Evolutionary conservation across 2,113 vertebrate genomes (phyloP).

Genomic region (Burhinus bistriatus): DNA sequence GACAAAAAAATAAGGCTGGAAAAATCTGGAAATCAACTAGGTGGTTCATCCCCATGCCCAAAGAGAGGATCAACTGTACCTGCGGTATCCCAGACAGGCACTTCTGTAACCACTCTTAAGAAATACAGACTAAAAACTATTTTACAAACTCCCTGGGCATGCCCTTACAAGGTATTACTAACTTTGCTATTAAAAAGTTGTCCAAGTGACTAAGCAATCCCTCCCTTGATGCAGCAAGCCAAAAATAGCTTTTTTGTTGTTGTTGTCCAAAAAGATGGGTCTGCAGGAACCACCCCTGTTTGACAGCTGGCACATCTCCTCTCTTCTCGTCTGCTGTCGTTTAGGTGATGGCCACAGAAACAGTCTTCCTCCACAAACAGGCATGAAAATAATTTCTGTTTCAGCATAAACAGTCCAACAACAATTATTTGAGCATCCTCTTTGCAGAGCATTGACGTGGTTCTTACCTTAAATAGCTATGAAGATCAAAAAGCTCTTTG

Average conservation of each 20-base stretch:
- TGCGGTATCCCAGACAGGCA: not conserved
- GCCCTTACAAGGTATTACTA: not conserved
- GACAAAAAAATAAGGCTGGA: not conserved
- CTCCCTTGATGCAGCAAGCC: not conserved
- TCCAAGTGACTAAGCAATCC: not conserved
- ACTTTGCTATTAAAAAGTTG: not conserved
- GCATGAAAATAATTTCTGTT: not conserved
- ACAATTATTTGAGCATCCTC: not conserved
- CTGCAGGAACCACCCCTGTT: not conserved
- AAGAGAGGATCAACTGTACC: conserved; percentile 51
- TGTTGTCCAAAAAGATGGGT: not conserved
- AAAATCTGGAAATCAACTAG: conserved; percentile 8
- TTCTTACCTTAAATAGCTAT: not conserved
- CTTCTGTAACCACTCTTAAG: not conserved
- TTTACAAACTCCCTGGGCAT: not conserved
- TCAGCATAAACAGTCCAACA: not conserved
- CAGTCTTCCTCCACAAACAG: not conserved
- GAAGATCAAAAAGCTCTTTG: not conserved
- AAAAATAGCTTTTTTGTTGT: not conserved
- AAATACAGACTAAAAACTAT: not conserved
- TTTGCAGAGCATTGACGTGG: not conserved
- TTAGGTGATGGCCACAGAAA: not conserved
- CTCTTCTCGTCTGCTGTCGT: not conserved
- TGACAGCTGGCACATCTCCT: not conserved
- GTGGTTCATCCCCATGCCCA: not conserved